phyloP scores from a whole-genome alignment of 2,888 invertebrate genomes.

The Kuschelorhynchus macadamiae region DNA sequence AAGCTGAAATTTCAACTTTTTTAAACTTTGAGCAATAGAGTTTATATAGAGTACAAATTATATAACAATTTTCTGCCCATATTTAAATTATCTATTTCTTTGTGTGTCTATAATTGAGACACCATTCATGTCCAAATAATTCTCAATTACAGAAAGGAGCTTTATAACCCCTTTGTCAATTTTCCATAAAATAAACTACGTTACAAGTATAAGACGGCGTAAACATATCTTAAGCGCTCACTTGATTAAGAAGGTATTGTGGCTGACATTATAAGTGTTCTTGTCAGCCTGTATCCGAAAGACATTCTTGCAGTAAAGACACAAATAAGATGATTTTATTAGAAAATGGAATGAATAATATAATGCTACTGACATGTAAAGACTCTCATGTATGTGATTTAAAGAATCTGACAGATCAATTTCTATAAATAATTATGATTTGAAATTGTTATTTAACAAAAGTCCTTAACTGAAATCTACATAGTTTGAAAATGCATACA shows the following conservation, averaged over 20 bases:
- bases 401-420: not conserved
- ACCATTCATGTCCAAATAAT: conserved; percentile 54
- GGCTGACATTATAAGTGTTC: conserved; percentile 65
- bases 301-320: conserved; percentile 66
- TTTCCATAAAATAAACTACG: conserved; percentile 58
- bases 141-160: conserved; percentile 54
- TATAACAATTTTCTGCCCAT: too few species aligned
- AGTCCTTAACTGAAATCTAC: too few species aligned
- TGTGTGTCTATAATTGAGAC: too few species aligned
- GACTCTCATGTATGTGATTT: not conserved
- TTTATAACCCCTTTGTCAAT: conserved; percentile 51
- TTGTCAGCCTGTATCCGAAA: conserved; percentile 68
- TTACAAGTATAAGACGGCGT: conserved; percentile 62
- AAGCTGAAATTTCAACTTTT: too few species aligned
- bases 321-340: conserved; percentile 60
- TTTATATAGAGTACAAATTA: too few species aligned
- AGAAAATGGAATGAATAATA: conserved; percentile 10
- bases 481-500: too few species aligned
- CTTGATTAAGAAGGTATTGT: conserved; percentile 67
- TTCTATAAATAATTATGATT: too few species aligned
- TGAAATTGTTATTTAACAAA: too few species aligned
- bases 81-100: too few species aligned
- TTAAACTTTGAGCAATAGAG: too few species aligned
- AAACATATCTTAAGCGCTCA: conserved; percentile 65
- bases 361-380: not conserved